Evolutionary conservation across 2,888 invertebrate genomes (phyloP).

Genomic region (Halictus quadricinctus): DNA sequence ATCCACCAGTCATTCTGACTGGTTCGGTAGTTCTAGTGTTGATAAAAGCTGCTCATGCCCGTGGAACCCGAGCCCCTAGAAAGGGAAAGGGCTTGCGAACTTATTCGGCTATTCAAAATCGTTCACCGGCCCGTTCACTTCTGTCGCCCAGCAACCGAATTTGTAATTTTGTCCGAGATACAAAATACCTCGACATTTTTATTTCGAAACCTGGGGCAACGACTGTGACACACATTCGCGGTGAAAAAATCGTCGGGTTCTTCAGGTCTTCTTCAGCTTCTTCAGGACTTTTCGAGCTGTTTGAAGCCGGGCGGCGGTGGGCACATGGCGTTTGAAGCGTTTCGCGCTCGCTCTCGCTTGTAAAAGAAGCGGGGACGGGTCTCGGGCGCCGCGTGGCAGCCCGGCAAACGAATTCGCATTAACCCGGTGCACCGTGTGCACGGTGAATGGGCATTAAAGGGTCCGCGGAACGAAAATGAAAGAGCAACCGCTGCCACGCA

Average conservation of each 20-base stretch:
- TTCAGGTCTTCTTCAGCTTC: too few relatives aligned
- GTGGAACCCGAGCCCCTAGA: background rate
- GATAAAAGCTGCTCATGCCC: background rate
- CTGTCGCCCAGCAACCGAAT: background rate
- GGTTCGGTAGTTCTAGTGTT: too few relatives aligned
- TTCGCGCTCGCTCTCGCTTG: background rate
- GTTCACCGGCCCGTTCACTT: background rate
- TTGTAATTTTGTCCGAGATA: too few relatives aligned
- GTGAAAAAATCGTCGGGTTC: too few relatives aligned
- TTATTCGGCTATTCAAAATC: background rate
- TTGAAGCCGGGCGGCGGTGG: background rate
- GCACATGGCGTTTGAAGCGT: background rate
- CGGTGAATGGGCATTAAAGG: constrained; percentile 15
- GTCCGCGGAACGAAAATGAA: constrained; percentile 32
- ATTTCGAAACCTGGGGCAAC: too few relatives aligned
- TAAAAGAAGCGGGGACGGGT: background rate
- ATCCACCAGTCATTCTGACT: too few relatives aligned
- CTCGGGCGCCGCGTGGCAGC: background rate
- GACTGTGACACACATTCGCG: too few relatives aligned
- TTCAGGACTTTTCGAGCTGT: too few relatives aligned
- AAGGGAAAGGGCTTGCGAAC: background rate
- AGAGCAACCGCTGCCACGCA: constrained; percentile 26
- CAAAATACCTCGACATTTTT: too few relatives aligned
- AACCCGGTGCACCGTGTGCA: background rate
- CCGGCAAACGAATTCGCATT: background rate